Conservation (phyloP, 2,888 invertebrate species). For the Dysmachus trigonus region DNA sequence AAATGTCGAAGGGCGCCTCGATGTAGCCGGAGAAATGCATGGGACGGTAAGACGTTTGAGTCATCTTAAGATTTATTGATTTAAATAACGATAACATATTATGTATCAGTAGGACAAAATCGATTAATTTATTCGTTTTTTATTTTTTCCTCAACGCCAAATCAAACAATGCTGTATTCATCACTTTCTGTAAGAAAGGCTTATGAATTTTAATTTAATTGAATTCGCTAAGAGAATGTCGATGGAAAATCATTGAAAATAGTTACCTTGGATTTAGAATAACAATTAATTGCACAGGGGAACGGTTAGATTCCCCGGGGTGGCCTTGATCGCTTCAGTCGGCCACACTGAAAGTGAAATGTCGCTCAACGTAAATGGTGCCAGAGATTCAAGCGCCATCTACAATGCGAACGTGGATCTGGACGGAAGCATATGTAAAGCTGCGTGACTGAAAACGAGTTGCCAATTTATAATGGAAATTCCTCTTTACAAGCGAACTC, state of each 20-base stretch:
- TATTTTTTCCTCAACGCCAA: not conserved
- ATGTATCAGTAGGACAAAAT: not conserved
- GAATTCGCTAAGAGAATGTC: not conserved
- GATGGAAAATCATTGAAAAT: not conserved
- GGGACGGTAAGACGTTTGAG: constrained; percentile 60
- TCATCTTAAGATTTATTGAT: not conserved
- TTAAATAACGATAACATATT: not conserved
- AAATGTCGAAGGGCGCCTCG: constrained; percentile 60
- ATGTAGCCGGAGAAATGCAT: constrained; percentile 61
- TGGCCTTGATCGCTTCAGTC: not conserved
- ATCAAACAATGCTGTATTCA: not conserved
- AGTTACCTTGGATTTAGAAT: not conserved
- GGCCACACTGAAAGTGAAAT: not conserved
- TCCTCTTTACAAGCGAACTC: not conserved
- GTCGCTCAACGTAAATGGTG: not conserved
- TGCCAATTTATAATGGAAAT: not conserved
- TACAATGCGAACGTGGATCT: not conserved
- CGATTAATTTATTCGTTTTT: not conserved
- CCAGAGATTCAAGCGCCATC: not conserved
- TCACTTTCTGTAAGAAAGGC: not conserved
- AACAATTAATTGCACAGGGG: not conserved
- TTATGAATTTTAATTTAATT: not conserved
- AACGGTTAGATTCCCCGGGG: not conserved
- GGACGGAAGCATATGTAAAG: not conserved
- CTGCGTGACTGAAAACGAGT: not conserved